Evolutionary conservation across 2,113 vertebrate species (phyloP).

Genomic region (Gymnarchus niloticus): DNA sequence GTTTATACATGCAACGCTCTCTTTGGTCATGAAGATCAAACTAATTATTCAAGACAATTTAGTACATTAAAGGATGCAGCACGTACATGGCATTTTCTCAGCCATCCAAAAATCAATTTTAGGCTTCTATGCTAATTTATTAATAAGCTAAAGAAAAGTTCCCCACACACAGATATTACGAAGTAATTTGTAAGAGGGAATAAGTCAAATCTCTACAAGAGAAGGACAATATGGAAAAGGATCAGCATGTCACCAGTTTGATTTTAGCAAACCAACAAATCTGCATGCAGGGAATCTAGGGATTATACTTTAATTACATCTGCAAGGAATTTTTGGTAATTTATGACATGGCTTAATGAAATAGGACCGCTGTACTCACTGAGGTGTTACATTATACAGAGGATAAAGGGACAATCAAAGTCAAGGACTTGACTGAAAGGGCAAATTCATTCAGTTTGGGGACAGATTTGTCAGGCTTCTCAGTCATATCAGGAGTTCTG

Average conservation of each 20-base stretch:
- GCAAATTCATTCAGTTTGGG: neutral
- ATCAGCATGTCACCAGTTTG: neutral
- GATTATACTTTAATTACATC: neutral
- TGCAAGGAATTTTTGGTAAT: neutral
- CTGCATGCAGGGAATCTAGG: neutral
- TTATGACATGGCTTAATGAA: neutral
- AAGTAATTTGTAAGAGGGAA: neutral
- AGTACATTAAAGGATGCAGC: neutral
- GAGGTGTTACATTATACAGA: neutral
- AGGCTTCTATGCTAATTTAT: neutral
- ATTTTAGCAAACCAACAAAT: neutral
- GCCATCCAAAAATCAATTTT: too few species aligned
- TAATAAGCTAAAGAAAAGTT: neutral
- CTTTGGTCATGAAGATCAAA: neutral
- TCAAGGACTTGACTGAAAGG: too few species aligned
- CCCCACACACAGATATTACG: neutral
- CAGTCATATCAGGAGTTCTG: neutral
- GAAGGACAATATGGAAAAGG: neutral
- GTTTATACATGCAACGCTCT: neutral
- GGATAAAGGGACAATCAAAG: too few species aligned
- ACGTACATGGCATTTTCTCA: too few species aligned
- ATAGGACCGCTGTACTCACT: neutral
- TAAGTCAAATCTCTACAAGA: neutral
- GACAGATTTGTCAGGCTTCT: neutral
- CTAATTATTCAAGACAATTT: neutral